Base-by-base conservation (phyloP, 2,797 vertebrate genomes). In the Alauda arvensis region DNA sequence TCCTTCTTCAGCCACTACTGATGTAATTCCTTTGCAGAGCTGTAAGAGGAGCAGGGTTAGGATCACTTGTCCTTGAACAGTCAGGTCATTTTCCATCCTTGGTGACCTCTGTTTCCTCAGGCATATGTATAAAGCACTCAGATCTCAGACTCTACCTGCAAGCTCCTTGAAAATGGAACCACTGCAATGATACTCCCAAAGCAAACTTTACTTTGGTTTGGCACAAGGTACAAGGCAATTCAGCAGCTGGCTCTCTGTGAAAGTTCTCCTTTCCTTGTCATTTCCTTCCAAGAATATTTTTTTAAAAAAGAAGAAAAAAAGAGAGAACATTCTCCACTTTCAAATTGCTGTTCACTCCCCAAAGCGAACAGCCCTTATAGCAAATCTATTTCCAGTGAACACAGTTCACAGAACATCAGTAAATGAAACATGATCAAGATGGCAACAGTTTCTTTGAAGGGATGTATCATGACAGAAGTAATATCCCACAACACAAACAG, bases 191-290 rank as follows among this genome's bases (percentile, higher is more conserved):
- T 94, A 96, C 91, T 95, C 94, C 88, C 95, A 95, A 95, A 95
- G 94, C 85, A 96, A 95, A 95, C 94, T 93, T 93, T 83, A 69
- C 92, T 95, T 94, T 94, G 95, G 95, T 95, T 96, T 96, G 96
- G 96, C 95, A 94, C 23, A 3, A 93, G 67, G 59, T 81, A 91
- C 59, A 93, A 95, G 94, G 95, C 83, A 92, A 91, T 95, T 94
- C 95, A 93, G 88, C 90, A 96, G 82, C 19, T 96, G 96, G 93
- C 94, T 65, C 77, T 65, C 87, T 90, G 66, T 91, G 79, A 94
- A 96, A 91, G 92, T 91, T 95, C 94, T 85, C 84, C 82, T 92
- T 85, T 76, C 93, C 90, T 89, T 94, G 83, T 91, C 91, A 94
- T 94, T 96, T 92, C 83, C 83, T 95, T 95, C 94, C 95, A 97